Percentiles rank a stretch among this genome's conserved stretches.
phyloP scores from a whole-genome alignment of 2,113 vertebrate species.

The Circaetus cinerascens region DNA sequence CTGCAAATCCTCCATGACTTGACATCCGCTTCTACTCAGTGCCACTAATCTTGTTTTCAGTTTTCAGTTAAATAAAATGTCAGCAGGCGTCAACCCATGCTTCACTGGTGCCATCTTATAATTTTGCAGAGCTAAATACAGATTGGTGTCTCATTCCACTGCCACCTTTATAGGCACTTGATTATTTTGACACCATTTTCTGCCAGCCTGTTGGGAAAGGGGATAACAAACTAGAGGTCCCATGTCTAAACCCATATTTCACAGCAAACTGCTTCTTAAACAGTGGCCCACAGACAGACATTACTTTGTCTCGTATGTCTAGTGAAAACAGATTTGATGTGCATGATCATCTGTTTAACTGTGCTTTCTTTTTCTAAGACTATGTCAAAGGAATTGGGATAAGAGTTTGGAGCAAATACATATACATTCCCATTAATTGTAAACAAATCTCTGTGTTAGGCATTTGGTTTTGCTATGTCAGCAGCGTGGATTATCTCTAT shows the following conservation, averaged over 20 bases:
- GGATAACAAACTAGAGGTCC: not conserved
- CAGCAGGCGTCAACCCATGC: not conserved
- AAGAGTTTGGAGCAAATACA: not conserved
- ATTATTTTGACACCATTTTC: not conserved
- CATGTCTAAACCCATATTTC: not conserved
- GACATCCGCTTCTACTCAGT: not conserved
- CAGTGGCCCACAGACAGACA: not conserved
- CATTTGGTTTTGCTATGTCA: not conserved
- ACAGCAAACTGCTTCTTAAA: not conserved
- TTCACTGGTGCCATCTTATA: not conserved
- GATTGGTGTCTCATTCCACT: not conserved
- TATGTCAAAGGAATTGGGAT: not conserved
- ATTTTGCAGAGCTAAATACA: not conserved
- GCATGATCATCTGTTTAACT: not conserved
- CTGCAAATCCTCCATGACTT: not conserved
- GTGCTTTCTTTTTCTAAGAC: not conserved
- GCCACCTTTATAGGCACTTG: not conserved
- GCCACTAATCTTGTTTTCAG: not conserved
- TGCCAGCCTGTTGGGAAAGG: not conserved
- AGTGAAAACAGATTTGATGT: not conserved
- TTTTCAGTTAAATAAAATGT: not conserved
- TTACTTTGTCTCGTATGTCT: not conserved
- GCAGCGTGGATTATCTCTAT: not conserved
- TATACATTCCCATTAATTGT: accelerated
- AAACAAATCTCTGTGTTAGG: not conserved